phyloP scores from a whole-genome alignment of 2,797 vertebrate species.

The Pangasius macronema region DNA sequence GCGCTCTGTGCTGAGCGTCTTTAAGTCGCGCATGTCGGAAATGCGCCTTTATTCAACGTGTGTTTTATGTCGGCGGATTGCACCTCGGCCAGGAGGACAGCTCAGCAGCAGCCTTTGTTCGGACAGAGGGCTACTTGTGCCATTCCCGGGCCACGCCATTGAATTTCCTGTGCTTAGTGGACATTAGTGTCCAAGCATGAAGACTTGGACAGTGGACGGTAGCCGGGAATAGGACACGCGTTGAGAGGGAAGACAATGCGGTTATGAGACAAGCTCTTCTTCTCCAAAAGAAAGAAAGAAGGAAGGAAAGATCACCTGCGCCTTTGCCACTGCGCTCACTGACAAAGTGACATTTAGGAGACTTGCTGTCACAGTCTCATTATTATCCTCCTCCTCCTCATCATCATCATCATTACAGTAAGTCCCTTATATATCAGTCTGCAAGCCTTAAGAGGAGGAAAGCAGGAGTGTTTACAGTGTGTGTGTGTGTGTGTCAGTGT shows the following conservation, averaged over 20 bases:
- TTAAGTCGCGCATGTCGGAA: slow-evolving; percentile 54
- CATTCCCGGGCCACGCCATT: slow-evolving; percentile 13
- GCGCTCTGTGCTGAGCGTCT: slow-evolving; percentile 51
- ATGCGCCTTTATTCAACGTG: slow-evolving; percentile 41
- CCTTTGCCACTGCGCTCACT: background rate
- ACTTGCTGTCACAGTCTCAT: background rate
- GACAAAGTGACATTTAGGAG: slow-evolving; percentile 19
- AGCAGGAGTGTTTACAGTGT: slow-evolving; percentile 26
- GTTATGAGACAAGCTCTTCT: background rate
- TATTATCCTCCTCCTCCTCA: background rate
- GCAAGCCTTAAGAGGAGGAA: too few species aligned
- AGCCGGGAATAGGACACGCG: slow-evolving; percentile 31
- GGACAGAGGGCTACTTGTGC: slow-evolving; percentile 37
- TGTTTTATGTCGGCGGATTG: slow-evolving; percentile 54
- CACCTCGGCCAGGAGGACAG: slow-evolving; percentile 49
- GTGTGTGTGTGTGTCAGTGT: slow-evolving; percentile 20
- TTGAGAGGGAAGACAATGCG: slow-evolving; percentile 51
- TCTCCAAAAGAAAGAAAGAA: background rate
- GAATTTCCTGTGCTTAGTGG: slow-evolving; percentile 7
- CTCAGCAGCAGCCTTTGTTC: slow-evolving; percentile 48
- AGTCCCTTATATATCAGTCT: background rate
- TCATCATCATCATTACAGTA: background rate
- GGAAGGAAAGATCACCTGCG: background rate
- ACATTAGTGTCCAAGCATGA: slow-evolving; percentile 23
- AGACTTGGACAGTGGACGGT: slow-evolving; percentile 42